Percentiles rank a stretch among this genome's conserved stretches.
Evolutionary conservation across 1,140 invertebrate species (phyloP).

Genomic region (Mizuhopecten yessoensis): DNA sequence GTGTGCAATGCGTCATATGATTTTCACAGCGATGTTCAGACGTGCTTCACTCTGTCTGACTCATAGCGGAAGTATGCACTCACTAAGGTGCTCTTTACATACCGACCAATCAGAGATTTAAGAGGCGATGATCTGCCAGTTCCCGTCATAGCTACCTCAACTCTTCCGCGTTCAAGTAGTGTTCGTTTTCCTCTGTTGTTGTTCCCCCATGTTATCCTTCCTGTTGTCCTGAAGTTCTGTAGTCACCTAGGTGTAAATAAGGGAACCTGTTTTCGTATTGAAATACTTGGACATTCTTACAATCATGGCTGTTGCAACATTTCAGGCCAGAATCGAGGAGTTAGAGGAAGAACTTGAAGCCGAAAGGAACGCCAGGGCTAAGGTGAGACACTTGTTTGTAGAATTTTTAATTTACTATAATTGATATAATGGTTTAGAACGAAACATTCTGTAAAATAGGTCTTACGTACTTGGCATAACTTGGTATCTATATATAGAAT

Average conservation of each 20-base stretch:
- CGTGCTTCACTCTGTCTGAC: constrained; percentile 41
- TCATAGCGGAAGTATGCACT: constrained; percentile 54
- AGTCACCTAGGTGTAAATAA: background rate
- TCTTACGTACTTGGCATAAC: background rate
- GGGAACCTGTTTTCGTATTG: background rate
- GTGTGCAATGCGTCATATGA: constrained; percentile 22
- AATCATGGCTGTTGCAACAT: constrained; percentile 60
- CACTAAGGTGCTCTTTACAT: constrained; percentile 47
- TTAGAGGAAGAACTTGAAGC: constrained; percentile 99
- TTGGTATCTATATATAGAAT: background rate
- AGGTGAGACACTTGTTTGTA: constrained; percentile 83
- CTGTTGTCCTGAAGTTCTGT: background rate
- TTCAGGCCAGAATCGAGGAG: constrained; percentile 94
- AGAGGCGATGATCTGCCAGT: background rate
- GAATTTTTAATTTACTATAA: background rate
- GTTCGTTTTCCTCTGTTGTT: constrained; percentile 14
- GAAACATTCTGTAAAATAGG: background rate
- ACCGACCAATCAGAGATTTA: constrained; percentile 38
- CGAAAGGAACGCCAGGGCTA: constrained; percentile 97
- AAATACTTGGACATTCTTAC: constrained; percentile 43
- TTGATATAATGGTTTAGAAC: background rate
- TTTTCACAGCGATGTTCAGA: constrained; percentile 33
- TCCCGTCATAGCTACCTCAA: background rate
- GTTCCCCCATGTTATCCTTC: background rate
- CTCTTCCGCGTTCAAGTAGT: background rate